Base-by-base conservation (phyloP, 1,140 invertebrate species). In the Ips nitidus region DNA sequence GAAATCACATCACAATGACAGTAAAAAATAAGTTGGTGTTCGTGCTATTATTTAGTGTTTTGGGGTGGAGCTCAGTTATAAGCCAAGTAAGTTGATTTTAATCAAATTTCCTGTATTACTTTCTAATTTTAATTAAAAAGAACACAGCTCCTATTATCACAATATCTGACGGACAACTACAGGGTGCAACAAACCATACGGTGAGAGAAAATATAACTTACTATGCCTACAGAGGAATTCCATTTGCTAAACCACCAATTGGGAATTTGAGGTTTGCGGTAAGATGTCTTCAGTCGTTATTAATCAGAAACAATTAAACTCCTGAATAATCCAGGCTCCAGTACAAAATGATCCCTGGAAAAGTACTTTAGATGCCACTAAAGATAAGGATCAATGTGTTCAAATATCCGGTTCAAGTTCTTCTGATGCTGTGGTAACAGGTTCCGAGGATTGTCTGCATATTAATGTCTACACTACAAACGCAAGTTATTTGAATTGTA, bases 391-490 rank as follows among this genome's bases (percentile, higher is more conserved):
- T 53, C 6, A 47, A 36, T 69, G 60, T 47, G 43, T 41, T 41
- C 67, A 69, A 41, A 38, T 53, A 40, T 1, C 2, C 4, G 37
- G 6, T 36, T 37, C 2, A 36, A 37, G 52, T 36, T 37, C 41
- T 1, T 38, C 43, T 1, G 39, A 36, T 37, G n/a, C 1, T 2
- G 1, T 40, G 4, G 45, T 68, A 39, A 1, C 5, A 1, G 67
- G 67, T n/a, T 43, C 43, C 6, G 67, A 69, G 53, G 67, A 69
- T 37, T 69, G 67, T 40, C 50, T 69, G 3, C 57, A 63, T 41
- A 57, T 69, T 58, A 69, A 69, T 40, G 67, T 69, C 1, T 69
- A 69, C 41, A 57, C 61, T 40, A 55, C 67, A 38, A 41, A 50
- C 22, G 67, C 61, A 61, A 52, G 66, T 61, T 42, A 42, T 4